A percentile compares a stretch with the other conserved stretches of the same genome.
Evolutionary conservation across 1,140 invertebrate species (phyloP).

Genomic region (Plectrocnemia conspersa): DNA sequence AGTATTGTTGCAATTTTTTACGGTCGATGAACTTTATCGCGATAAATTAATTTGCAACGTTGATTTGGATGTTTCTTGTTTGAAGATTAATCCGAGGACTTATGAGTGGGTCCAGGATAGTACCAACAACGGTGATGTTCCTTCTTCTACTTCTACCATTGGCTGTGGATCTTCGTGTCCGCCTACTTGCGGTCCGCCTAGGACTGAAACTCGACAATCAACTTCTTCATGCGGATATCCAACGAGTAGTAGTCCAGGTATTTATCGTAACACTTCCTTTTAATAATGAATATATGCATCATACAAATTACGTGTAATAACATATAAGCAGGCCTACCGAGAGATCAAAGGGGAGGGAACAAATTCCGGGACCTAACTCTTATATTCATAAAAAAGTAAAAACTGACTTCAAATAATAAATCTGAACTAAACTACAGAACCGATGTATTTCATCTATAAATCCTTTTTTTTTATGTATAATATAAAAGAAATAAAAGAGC

Average conservation of each 20-base stretch:
- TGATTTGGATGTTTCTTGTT: conserved; percentile 4
- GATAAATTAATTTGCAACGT: background rate
- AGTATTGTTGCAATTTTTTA: background rate
- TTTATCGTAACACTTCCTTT: background rate
- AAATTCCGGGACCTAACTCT: too few relatives aligned
- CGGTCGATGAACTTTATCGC: background rate
- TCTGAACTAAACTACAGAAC: too few relatives aligned
- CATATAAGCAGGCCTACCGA: background rate
- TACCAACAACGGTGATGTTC: conserved; percentile 38
- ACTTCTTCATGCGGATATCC: background rate
- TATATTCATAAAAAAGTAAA: too few relatives aligned
- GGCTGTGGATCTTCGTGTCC: conserved; percentile 36
- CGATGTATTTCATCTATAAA: too few relatives aligned
- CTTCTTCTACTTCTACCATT: conserved; percentile 38
- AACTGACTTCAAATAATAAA: too few relatives aligned
- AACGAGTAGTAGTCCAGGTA: conserved; percentile 20
- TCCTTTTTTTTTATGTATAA: too few relatives aligned
- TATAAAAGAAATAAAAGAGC: too few relatives aligned
- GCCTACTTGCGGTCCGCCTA: conserved; percentile 13
- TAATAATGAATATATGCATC: background rate
- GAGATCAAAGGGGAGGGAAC: too few relatives aligned
- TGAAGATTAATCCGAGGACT: conserved; percentile 4
- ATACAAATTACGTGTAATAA: background rate
- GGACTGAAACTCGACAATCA: background rate
- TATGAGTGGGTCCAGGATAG: conserved; percentile 17